A percentile compares a stretch with the other conserved stretches of the same genome.
phyloP scores from a whole-genome alignment of 2,888 invertebrate species.

The Drosophila peninsularis region DNA sequence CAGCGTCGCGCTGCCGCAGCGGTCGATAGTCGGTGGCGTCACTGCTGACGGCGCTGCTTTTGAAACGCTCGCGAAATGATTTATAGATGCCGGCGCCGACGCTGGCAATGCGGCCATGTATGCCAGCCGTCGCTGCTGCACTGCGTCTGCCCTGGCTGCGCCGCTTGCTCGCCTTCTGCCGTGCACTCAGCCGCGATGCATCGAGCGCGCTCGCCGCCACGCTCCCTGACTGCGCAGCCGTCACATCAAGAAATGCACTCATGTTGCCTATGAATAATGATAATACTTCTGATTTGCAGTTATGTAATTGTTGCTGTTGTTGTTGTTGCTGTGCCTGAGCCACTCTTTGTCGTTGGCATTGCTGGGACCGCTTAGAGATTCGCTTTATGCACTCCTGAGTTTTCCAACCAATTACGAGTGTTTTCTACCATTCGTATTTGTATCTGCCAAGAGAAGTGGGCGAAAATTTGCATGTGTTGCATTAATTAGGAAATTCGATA shows the following conservation, averaged over 20 bases:
- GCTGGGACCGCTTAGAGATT: constrained; percentile 32
- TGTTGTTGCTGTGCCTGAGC: constrained; percentile 27
- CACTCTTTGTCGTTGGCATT: constrained; percentile 20
- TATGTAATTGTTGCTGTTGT: constrained; percentile 56
- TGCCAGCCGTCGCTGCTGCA: constrained; percentile 36
- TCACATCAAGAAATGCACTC: constrained; percentile 60
- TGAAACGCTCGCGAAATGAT: constrained; percentile 68
- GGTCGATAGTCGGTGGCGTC: constrained; percentile 56
- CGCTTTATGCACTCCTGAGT: constrained; percentile 62
- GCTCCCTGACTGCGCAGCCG: constrained; percentile 52
- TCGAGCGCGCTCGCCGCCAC: constrained; percentile 36
- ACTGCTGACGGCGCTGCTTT: constrained; percentile 38
- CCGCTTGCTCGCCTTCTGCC: constrained; percentile 35
- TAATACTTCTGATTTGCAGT: constrained; percentile 33
- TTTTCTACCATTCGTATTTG: constrained; percentile 15
- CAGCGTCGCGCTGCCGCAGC: constrained; percentile 73
- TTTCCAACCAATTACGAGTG: constrained; percentile 53
- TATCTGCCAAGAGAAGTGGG: constrained; percentile 54
- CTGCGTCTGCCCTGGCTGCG: constrained; percentile 36
- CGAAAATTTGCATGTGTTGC: constrained; percentile 70
- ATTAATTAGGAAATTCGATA: constrained; percentile 67
- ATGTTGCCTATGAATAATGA: constrained; percentile 28
- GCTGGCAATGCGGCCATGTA: constrained; percentile 62
- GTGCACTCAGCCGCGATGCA: constrained; percentile 10
- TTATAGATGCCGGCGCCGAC: constrained; percentile 66